Evolutionary conservation across 2,113 vertebrate genomes (phyloP), one percentile per base, ranked within the genome.

Genomic region (Platysteira castanea): DNA sequence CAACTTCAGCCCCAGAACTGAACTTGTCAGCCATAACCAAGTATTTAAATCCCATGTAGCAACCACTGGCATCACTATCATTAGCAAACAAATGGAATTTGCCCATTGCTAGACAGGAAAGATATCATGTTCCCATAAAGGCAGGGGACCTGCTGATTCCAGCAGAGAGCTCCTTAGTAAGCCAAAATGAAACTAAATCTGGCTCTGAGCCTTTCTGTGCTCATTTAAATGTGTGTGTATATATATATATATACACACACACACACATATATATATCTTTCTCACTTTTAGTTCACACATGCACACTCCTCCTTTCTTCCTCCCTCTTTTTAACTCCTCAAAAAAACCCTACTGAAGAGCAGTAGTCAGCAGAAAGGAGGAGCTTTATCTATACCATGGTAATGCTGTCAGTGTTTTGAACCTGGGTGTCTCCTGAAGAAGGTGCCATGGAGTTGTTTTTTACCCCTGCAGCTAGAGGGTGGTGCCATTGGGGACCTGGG

Each of bases 161-260:
- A 77, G 15, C 53, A 53, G 81, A 81, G 57, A 65, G 46, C 70
- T 96, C 37, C 27, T 86, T 52, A 70, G 47, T 52, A 82, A 78
- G 60, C 22, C 41, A 10, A 11, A 83, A 52, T 70, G 35, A 52
- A 91, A 46, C 46, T 65, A 65, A 80, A 74, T 30, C 33, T 67
- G 75, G 15, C 63, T 18, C 57, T 84, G 64, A 93, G 39, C 33
- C 44, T 67, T 74, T 83, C 90, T 91, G 49, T 75, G 80, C 61
- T 85, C 31, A 31, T 77, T 81, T 77, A 63, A 89, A 26, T 47
- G 6, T 4, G 2, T 52, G 0, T 52, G 0, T 71, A 0, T 63
- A 14, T 63, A 27, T 65, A 4, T 26, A 20, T 28, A 18, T 2
- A n/a, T 0, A 69, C 0, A 54, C 0, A 49, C 0, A 42, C 0